These are phyloP conservation scores for Brachionus calyciflorus DNA, from an alignment of 1,140 invertebrate species.

Conservation along the genomic window DNA sequence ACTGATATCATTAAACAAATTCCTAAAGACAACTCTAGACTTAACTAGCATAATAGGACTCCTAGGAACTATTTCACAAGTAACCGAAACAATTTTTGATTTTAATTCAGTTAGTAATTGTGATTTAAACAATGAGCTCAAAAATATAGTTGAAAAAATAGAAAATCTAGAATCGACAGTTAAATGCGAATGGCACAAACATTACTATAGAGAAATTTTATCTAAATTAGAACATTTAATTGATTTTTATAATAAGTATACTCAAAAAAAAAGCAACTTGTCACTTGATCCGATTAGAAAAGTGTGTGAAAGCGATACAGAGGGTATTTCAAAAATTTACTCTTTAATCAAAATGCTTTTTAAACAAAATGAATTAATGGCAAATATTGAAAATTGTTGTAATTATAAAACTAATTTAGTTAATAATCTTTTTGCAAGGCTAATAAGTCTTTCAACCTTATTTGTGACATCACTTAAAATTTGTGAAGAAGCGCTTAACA, in stretches of 20 bases:
- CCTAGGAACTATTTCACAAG: neutral
- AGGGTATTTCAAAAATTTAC: slow-evolving; percentile 12
- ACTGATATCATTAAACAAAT: neutral
- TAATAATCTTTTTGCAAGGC: neutral
- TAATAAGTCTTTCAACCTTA: neutral
- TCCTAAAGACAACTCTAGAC: neutral
- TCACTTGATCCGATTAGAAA: neutral
- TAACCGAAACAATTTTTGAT: neutral
- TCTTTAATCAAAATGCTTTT: slow-evolving; percentile 7
- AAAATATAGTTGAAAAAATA: neutral
- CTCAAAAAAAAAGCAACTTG: neutral
- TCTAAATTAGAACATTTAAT: slow-evolving; percentile 4
- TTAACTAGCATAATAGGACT: neutral
- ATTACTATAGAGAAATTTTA: neutral
- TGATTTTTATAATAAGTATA: neutral
- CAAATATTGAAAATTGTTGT: slow-evolving; percentile 5
- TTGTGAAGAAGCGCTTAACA: neutral
- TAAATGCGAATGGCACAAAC: neutral
- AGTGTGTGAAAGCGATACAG: neutral
- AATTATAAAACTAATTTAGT: neutral
- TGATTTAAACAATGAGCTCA: neutral
- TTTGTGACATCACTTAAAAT: neutral
- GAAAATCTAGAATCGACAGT: neutral
- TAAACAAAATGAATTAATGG: slow-evolving; percentile 8
- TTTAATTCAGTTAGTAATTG: neutral